Conservation (phyloP, 2,113 vertebrate genomes). For the Thalassarche chlororhynchos region DNA sequence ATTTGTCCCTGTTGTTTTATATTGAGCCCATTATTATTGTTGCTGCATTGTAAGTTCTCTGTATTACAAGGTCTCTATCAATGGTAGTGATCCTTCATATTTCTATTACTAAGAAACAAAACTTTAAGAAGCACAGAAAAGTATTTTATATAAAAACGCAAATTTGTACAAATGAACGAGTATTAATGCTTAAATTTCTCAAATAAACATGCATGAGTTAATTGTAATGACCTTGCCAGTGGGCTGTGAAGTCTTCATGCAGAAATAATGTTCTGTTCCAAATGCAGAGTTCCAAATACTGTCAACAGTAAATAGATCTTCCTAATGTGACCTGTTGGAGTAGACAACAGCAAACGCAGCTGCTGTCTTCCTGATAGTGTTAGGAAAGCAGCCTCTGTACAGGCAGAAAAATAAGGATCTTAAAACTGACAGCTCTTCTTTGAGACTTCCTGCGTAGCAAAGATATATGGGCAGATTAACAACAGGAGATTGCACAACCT, state of each 20-base stretch:
- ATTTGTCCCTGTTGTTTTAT: background rate
- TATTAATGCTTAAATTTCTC: background rate
- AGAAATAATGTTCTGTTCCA: conserved; percentile 12
- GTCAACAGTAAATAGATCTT: conserved; percentile 25
- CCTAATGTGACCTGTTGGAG: background rate
- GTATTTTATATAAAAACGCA: background rate
- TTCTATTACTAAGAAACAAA: background rate
- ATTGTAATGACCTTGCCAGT: conserved; percentile 46
- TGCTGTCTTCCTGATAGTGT: background rate
- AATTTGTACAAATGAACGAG: background rate
- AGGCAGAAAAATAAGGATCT: background rate
- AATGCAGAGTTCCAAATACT: background rate
- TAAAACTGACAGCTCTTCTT: background rate
- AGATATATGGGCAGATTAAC: background rate
- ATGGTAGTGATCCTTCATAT: background rate
- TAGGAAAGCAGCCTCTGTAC: background rate
- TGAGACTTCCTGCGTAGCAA: background rate
- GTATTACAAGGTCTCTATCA: background rate
- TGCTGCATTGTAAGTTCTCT: background rate
- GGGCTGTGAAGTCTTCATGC: conserved; percentile 12
- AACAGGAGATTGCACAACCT: background rate
- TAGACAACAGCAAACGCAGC: background rate
- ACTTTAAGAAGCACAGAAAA: background rate
- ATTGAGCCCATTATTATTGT: background rate
- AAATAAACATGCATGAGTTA: background rate